Conservation (phyloP, 2,113 vertebrate genomes). For the Piaya cayana region DNA sequence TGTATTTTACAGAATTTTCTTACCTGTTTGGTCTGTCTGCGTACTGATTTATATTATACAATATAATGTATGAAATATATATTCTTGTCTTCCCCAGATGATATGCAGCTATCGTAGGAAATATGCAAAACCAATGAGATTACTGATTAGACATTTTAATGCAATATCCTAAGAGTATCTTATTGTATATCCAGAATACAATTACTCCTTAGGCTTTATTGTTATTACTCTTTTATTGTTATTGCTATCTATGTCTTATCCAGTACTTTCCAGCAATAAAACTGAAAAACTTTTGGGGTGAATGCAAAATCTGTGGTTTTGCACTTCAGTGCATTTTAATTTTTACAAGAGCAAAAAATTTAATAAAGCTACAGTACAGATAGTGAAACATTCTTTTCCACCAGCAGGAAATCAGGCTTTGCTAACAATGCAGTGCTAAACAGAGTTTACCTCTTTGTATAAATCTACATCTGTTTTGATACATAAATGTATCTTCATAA, state of each 20-base stretch:
- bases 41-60: neutral
- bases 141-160: neutral
- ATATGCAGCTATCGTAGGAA: neutral
- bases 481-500: neutral
- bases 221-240: neutral
- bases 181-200: neutral
- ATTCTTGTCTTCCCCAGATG: neutral
- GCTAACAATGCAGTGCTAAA: neutral
- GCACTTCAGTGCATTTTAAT: neutral
- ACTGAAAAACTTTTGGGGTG: neutral
- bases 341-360: neutral
- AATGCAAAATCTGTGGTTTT: neutral
- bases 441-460: neutral
- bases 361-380: neutral
- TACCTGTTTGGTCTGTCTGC: neutral
- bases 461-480: neutral
- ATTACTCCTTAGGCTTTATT: neutral
- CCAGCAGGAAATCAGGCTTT: neutral
- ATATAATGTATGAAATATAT: neutral
- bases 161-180: neutral
- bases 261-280: neutral
- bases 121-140: neutral
- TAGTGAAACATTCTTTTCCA: neutral
- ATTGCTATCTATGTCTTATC: neutral
- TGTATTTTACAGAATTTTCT: neutral